A percentile compares a stretch with the other conserved stretches of the same genome.
Conservation (phyloP, 92 coral and sea anemone genomes). For the Nematostella vectensis region DNA sequence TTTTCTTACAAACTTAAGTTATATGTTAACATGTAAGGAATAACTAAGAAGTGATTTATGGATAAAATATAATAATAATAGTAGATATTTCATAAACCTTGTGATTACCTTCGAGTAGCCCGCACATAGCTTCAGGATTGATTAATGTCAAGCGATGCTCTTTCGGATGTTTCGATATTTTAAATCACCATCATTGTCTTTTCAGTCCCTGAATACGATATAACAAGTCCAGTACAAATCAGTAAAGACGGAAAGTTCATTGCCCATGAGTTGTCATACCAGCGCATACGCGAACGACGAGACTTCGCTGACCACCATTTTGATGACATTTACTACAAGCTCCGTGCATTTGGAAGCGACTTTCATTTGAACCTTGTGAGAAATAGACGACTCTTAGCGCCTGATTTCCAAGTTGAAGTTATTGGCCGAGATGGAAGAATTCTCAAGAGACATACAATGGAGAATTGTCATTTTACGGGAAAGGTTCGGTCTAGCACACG, state of each 20-base stretch:
- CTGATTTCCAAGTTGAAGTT: conserved; percentile 76
- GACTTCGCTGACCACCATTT: conserved; percentile 13
- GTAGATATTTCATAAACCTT: too few relatives aligned
- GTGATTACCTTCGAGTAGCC: too few relatives aligned
- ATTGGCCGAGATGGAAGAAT: conserved; percentile 71
- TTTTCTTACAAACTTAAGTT: too few relatives aligned
- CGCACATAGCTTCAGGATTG: too few relatives aligned
- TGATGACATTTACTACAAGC: conserved; percentile 70
- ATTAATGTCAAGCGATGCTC: too few relatives aligned
- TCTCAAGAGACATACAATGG: conserved; percentile 70
- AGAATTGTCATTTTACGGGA: conserved; percentile 87
- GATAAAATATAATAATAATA: too few relatives aligned
- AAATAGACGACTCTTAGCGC: conserved; percentile 73
- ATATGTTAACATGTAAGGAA: too few relatives aligned
- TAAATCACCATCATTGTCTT: background rate
- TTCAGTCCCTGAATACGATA: conserved; percentile 85
- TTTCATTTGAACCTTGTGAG: conserved; percentile 71
- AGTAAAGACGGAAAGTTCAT: conserved; percentile 64
- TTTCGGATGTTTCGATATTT: too few relatives aligned
- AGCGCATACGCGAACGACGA: conserved; percentile 73
- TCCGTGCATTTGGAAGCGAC: conserved; percentile 76
- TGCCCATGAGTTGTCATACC: conserved; percentile 70
- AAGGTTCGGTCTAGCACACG: conserved; percentile 46
- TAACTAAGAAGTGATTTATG: too few relatives aligned
- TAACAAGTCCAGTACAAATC: conserved; percentile 72